phyloP scores from a whole-genome alignment of 1,140 invertebrate species.

The Drosophila arawakana region DNA sequence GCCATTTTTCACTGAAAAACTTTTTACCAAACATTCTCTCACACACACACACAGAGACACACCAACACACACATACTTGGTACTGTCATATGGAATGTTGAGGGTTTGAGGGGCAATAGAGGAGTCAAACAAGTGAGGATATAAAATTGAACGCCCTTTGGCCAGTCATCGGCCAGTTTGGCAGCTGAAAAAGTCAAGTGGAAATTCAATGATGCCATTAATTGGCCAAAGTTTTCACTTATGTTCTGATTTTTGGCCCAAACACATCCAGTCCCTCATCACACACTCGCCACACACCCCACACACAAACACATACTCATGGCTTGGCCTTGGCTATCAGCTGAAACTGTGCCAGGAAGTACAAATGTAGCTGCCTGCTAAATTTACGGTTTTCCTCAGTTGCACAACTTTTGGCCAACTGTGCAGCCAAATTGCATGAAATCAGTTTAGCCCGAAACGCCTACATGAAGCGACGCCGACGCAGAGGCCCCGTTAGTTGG shows the following conservation, averaged over 20 bases:
- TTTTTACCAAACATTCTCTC: slow-evolving; percentile 52
- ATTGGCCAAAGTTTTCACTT: slow-evolving; percentile 84
- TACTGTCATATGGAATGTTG: background rate
- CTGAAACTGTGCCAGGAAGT: slow-evolving; percentile 77
- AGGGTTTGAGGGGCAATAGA: background rate
- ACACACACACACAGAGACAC: slow-evolving; percentile 24
- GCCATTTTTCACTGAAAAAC: slow-evolving; percentile 79
- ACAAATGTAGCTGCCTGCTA: slow-evolving; percentile 71
- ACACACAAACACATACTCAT: slow-evolving; percentile 1
- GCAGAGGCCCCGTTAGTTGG: slow-evolving; percentile 43
- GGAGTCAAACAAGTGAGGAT: slow-evolving; percentile 44
- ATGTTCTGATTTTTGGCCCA: slow-evolving; percentile 76
- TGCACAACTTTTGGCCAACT: slow-evolving; percentile 69
- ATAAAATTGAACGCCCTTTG: slow-evolving; percentile 81
- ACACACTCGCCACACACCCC: slow-evolving; percentile 14
- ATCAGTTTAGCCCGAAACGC: slow-evolving; percentile 72
- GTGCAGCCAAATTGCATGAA: slow-evolving; percentile 80
- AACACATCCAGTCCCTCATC: slow-evolving; percentile 1
- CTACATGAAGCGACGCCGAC: slow-evolving; percentile 18
- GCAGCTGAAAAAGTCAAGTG: slow-evolving; percentile 81
- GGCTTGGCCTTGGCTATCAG: slow-evolving; percentile 46
- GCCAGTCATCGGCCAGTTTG: slow-evolving; percentile 78
- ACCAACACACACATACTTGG: background rate
- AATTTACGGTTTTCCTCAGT: slow-evolving; percentile 72
- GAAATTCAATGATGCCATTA: slow-evolving; percentile 84